Evolutionary conservation across 2,113 vertebrate genomes (phyloP).

Genomic region (Gobio gobio): DNA sequence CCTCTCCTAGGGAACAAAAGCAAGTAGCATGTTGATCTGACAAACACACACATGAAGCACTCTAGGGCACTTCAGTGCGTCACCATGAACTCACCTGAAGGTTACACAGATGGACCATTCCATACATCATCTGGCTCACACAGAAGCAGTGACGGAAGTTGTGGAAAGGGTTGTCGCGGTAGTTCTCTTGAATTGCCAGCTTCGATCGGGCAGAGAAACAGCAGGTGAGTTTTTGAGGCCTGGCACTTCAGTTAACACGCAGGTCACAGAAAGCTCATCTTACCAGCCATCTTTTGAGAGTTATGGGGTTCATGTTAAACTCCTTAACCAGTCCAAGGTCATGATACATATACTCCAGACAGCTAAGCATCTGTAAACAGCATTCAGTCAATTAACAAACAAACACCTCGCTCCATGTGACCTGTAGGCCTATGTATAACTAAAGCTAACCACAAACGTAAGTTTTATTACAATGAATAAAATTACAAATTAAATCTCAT

Average conservation of each 20-base stretch:
- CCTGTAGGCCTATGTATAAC: neutral
- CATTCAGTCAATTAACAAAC: neutral
- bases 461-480: neutral
- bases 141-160: constrained; percentile 99
- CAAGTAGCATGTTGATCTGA: neutral
- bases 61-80: neutral
- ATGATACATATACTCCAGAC: constrained; percentile 97
- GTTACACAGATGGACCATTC: constrained; percentile 92
- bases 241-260: neutral
- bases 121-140: constrained; percentile 99
- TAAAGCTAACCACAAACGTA: neutral
- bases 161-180: constrained; percentile 96
- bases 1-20: constrained; percentile 81
- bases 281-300: constrained; percentile 95
- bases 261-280: constrained; percentile 40
- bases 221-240: neutral
- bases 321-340: constrained; percentile 92
- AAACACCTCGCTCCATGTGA: neutral
- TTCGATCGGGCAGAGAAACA: neutral
- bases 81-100: constrained; percentile 82
- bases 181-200: constrained; percentile 93
- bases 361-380: constrained; percentile 91
- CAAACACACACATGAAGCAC: constrained; percentile 3
- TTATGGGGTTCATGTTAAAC: constrained; percentile 97
- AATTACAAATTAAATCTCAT: neutral